Base-by-base conservation (phyloP, 2,888 invertebrate genomes). In the Tenthredo livida region DNA sequence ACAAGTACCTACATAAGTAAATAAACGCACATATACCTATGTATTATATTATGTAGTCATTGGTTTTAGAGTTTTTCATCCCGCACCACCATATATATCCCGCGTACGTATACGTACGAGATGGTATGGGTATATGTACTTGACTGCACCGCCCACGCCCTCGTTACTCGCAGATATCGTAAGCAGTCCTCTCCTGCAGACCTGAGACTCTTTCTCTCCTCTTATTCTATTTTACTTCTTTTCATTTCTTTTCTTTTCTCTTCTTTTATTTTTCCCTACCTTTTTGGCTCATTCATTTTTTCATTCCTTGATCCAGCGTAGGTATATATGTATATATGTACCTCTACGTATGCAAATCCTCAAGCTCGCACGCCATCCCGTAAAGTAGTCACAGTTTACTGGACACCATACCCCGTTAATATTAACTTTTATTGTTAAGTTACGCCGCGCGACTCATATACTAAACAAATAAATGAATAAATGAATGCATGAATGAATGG, bases 291-390 rank as follows among this genome's bases (percentile, higher is more conserved):
- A 29, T 33, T 25, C 17, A 72, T 72, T 72, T 40, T 72, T 72
- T 72, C n/a, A 12, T 12, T 47, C 12, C 47, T 12, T 47, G 47
- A 47, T 47, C 47, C 12, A 12, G 47, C 47, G 47, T 47, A 47
- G 25, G 37, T 9, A 37, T 37, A 6, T 33, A 17, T 2, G 17
- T 5, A 67, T 29, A 10, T n/a, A 70, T 29, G 4, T 12, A 29
- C 6, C 17, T 17, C 25, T 86, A 85, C 87, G 87, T 88, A 89
- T 90, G 90, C 88, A 90, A 90, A 89, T 89, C 84, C 40, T 85
- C 84, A 33, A 15, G 77, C 33, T 25, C 50, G 25, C 77, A 77
- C 54, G 54, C 77, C 75, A 75, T 75, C 75, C 12, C 47, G 43
- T 25, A 75, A 75, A 75, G 47, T 75, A 47, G 47, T 75, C 75